Evolutionary conservation across 2,888 invertebrate genomes (phyloP).

Genomic region (Cylindroiulus punctatus): DNA sequence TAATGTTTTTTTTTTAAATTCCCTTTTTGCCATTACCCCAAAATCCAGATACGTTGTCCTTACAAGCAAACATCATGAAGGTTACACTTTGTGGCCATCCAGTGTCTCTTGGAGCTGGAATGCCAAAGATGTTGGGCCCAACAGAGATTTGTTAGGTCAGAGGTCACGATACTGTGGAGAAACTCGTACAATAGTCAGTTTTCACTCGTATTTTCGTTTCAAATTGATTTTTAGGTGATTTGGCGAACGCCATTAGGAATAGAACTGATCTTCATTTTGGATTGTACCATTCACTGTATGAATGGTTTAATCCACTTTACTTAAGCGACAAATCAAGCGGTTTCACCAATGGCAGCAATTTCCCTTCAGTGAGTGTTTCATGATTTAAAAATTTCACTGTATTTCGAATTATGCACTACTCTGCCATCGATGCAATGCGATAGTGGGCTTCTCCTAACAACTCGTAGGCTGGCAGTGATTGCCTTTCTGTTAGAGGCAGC

Average conservation of each 20-base stretch:
- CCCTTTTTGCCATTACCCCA: background rate
- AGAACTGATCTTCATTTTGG: conserved; percentile 78
- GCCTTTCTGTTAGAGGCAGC: too few species aligned
- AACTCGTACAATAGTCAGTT: background rate
- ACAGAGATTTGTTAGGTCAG: conserved; percentile 78
- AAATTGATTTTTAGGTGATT: conserved; percentile 56
- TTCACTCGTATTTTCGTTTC: background rate
- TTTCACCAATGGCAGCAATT: conserved; percentile 62
- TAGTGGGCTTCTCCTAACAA: too few species aligned
- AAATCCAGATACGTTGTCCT: conserved; percentile 78
- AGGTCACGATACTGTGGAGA: background rate
- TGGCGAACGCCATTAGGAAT: conserved; percentile 73
- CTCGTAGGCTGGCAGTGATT: too few species aligned
- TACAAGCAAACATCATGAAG: conserved; percentile 90
- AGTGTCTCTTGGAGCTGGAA: conserved; percentile 86
- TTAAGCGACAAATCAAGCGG: conserved; percentile 69
- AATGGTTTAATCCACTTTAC: conserved; percentile 89
- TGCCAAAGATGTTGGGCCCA: conserved; percentile 79
- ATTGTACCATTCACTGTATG: conserved; percentile 84
- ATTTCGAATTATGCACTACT: too few species aligned
- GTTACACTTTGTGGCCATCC: conserved; percentile 86
- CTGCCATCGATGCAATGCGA: too few species aligned
- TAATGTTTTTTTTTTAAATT: background rate
- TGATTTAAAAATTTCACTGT: background rate
- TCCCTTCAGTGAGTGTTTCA: conserved; percentile 61